These are phyloP conservation scores for Clostera curtula DNA, from an alignment of 2,888 invertebrate species.

Conservation along the genomic window DNA sequence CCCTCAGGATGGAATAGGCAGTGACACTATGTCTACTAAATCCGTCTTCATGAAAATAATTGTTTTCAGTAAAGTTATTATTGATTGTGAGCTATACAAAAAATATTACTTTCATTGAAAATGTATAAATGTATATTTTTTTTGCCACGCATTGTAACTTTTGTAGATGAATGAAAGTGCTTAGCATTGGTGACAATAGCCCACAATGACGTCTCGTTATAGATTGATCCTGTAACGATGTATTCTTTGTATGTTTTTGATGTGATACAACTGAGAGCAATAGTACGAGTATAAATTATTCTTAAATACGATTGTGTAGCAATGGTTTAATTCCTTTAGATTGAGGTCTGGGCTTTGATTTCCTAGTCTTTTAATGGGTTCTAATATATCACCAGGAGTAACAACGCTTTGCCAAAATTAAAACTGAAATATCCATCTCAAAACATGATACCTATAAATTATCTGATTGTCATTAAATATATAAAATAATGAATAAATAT, in stretches of 20 bases:
- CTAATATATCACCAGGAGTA: too few species aligned
- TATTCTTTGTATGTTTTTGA: slow-evolving; percentile 5
- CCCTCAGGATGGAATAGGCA: too few species aligned
- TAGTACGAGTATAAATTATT: too few species aligned
- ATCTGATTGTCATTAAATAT: not conserved
- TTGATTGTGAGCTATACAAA: not conserved
- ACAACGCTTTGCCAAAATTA: too few species aligned
- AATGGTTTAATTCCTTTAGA: slow-evolving; percentile 5
- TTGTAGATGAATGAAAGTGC: slow-evolving; percentile 6
- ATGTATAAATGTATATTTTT: slow-evolving; percentile 2
- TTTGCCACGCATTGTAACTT: slow-evolving; percentile 5
- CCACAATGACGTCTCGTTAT: slow-evolving; percentile 4
- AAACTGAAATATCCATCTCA: too few species aligned
- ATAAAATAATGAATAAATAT: slow-evolving; percentile 1
- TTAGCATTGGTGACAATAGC: slow-evolving; percentile 8
- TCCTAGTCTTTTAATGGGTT: slow-evolving; percentile 1
- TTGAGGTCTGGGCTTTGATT: slow-evolving; percentile 3
- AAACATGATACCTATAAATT: slow-evolving; percentile 1
- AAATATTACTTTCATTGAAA: not conserved
- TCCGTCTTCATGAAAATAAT: too few species aligned
- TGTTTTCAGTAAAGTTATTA: not conserved
- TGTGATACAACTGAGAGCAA: slow-evolving; percentile 6
- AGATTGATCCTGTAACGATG: slow-evolving; percentile 5
- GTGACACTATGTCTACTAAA: too few species aligned
- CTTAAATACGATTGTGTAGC: not conserved